Percentiles rank a stretch among this genome's conserved stretches.
Conservation (phyloP, 2,888 invertebrate species). For the Apocheima hispidaria region DNA sequence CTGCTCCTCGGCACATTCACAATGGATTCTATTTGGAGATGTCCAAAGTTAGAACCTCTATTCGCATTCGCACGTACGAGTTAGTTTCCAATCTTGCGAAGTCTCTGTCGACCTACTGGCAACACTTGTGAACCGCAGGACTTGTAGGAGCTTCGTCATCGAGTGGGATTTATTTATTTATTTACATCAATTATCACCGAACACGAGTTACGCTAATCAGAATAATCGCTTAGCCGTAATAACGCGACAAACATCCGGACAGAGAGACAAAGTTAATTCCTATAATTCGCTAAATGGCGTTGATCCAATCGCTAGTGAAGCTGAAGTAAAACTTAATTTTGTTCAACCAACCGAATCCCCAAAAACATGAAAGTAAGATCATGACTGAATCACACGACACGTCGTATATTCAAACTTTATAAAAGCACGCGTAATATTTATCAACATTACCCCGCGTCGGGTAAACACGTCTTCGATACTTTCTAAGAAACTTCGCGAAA, state of each 20-base stretch:
- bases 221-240: too few species aligned
- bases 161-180: too few species aligned
- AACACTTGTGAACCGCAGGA: not conserved
- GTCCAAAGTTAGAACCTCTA: constrained; percentile 22
- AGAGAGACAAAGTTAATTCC: too few species aligned
- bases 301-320: too few species aligned
- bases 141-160: not conserved
- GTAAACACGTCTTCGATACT: constrained; percentile 20
- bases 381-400: not conserved
- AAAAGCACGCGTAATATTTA: constrained; percentile 24
- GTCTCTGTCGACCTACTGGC: not conserved
- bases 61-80: constrained; percentile 28
- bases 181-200: too few species aligned
- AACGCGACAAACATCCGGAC: too few species aligned
- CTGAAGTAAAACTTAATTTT: too few species aligned
- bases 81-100: constrained; percentile 11
- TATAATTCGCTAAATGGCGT: too few species aligned
- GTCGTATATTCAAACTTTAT: constrained; percentile 22
- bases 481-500: constrained; percentile 17
- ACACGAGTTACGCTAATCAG: too few species aligned
- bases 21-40: constrained; percentile 53
- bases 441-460: constrained; percentile 20
- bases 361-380: not conserved
- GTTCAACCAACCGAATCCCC: not conserved
- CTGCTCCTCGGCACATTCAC: constrained; percentile 48